Evolutionary conservation across 1,140 invertebrate species (phyloP).

Genomic region (Philopotamus ludificatus): DNA sequence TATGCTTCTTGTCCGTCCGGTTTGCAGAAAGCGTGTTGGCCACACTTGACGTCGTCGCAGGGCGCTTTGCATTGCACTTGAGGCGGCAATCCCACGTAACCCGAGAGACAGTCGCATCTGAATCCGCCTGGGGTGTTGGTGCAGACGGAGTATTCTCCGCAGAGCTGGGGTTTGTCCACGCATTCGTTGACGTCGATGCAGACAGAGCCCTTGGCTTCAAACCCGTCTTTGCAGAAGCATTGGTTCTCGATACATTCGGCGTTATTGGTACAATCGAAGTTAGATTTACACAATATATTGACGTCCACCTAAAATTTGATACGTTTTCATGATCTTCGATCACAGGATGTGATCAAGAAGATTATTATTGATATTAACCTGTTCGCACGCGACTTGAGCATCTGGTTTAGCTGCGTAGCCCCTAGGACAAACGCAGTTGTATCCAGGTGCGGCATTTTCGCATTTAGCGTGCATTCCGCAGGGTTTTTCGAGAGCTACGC

Average conservation of each 20-base stretch:
- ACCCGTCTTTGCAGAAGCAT: constrained; percentile 89
- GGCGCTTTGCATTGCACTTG: constrained; percentile 81
- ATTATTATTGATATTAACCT: constrained; percentile 56
- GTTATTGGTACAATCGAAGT: constrained; percentile 90
- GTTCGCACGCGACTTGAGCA: constrained; percentile 82
- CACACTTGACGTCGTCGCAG: constrained; percentile 88
- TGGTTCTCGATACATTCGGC: constrained; percentile 84
- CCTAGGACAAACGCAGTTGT: constrained; percentile 83
- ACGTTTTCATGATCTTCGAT: constrained; percentile 10
- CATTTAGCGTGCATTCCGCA: constrained; percentile 87
- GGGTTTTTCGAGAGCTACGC: constrained; percentile 72
- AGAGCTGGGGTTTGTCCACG: constrained; percentile 61
- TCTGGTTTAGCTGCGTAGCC: constrained; percentile 82
- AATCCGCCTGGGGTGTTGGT: constrained; percentile 81
- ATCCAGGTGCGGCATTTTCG: constrained; percentile 83
- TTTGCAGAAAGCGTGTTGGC: constrained; percentile 84
- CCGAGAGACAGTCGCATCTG: constrained; percentile 83
- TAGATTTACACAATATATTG: constrained; percentile 79
- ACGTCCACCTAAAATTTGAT: constrained; percentile 69
- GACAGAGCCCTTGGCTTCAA: constrained; percentile 73
- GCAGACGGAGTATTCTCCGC: constrained; percentile 80
- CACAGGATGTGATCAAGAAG: no score
- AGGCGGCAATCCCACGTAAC: constrained; percentile 81
- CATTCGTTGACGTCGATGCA: constrained; percentile 87
- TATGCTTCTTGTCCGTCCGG: constrained; percentile 85